Evolutionary conservation across 2,888 invertebrate genomes (phyloP).

Genomic region (Synergus laeviventris): DNA sequence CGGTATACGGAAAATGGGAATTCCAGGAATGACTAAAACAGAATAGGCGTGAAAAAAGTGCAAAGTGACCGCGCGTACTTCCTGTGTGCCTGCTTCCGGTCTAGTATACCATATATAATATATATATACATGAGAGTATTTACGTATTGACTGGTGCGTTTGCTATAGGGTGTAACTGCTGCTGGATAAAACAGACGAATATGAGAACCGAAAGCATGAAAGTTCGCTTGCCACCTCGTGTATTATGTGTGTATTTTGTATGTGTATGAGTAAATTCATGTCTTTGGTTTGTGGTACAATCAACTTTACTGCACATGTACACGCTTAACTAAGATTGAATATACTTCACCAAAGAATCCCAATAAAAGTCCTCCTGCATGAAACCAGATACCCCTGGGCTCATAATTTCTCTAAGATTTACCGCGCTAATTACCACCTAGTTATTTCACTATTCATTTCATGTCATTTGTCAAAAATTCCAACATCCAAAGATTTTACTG

Average conservation of each 20-base stretch:
- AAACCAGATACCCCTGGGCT: slow-evolving; percentile 70
- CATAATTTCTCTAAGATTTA: neutral
- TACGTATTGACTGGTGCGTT: slow-evolving; percentile 40
- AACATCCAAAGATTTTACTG: neutral
- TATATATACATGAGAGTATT: slow-evolving; percentile 3
- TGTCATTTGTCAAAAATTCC: neutral
- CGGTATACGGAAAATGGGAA: neutral
- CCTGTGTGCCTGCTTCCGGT: slow-evolving; percentile 49
- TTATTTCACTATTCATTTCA: neutral
- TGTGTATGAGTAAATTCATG: neutral
- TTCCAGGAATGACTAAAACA: slow-evolving; percentile 7
- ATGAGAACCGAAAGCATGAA: slow-evolving; percentile 54
- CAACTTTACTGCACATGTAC: neutral
- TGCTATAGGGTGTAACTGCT: slow-evolving; percentile 44
- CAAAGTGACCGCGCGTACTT: slow-evolving; percentile 47
- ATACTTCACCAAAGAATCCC: slow-evolving; percentile 60
- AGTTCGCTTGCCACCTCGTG: slow-evolving; percentile 46
- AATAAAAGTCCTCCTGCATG: slow-evolving; percentile 61
- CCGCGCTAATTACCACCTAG: neutral
- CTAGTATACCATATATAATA: too few species aligned
- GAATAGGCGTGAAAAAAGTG: slow-evolving; percentile 26
- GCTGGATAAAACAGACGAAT: slow-evolving; percentile 39
- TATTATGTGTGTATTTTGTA: neutral
- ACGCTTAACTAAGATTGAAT: slow-evolving; percentile 45
- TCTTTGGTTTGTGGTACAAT: neutral